A percentile compares a stretch with the other conserved stretches of the same genome.
phyloP scores from a whole-genome alignment of 2,113 vertebrate genomes.

The Thunnus maccoyii region DNA sequence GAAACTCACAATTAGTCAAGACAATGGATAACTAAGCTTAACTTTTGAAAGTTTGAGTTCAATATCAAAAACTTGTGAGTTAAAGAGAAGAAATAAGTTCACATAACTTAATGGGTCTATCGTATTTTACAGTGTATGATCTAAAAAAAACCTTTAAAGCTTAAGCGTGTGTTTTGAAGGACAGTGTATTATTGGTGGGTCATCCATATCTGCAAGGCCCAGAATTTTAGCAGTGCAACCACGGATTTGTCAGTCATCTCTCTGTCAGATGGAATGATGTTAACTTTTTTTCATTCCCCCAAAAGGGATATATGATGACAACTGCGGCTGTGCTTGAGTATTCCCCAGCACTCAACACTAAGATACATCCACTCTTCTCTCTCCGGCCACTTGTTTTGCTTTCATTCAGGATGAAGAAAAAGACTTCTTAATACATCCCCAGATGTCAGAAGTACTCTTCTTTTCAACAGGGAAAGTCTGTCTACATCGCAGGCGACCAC shows the following conservation, averaged over 20 bases:
- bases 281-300: conserved; percentile 29
- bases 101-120: too few relatives aligned
- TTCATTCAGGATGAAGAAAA: conserved; percentile 51
- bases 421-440: conserved; percentile 43
- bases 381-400: conserved; percentile 54
- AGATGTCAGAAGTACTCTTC: conserved; percentile 58
- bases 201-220: conserved; percentile 31
- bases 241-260: conserved; percentile 47
- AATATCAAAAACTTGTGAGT: too few relatives aligned
- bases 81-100: too few relatives aligned
- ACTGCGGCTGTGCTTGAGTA: conserved; percentile 38
- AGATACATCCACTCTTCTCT: conserved; percentile 52
- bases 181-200: conserved; percentile 2
- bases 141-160: neutral
- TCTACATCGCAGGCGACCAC: conserved; percentile 36
- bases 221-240: conserved; percentile 28
- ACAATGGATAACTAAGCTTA: too few relatives aligned
- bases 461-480: conserved; percentile 22
- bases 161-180: neutral
- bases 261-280: conserved; percentile 61
- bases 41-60: too few relatives aligned
- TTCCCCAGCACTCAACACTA: conserved; percentile 39
- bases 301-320: conserved; percentile 62
- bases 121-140: neutral
- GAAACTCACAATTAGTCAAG: too few relatives aligned